Percentiles rank a stretch among this genome's conserved stretches.
phyloP scores from a whole-genome alignment of 2,113 vertebrate genomes.

The Chionis minor region DNA sequence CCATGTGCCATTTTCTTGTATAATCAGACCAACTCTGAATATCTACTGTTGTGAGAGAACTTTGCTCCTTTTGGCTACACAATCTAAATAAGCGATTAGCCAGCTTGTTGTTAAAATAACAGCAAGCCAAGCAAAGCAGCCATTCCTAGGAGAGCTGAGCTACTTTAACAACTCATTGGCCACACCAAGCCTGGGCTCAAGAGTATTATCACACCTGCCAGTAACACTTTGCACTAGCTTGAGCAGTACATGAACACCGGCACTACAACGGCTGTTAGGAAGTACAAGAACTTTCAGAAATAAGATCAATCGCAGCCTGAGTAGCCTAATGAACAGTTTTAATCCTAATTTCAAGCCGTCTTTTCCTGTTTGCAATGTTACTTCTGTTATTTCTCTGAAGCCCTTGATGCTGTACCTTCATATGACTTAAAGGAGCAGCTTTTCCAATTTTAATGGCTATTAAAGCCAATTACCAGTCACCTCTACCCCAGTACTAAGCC shows the following conservation, averaged over 20 bases:
- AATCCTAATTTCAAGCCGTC: not conserved
- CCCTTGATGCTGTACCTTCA: not conserved
- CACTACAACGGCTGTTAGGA: not conserved
- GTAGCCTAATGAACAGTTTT: not conserved
- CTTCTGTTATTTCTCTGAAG: not conserved
- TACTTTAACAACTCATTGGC: not conserved
- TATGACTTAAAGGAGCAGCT: not conserved
- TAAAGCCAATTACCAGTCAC: not conserved
- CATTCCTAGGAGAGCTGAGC: not conserved
- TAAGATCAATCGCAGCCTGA: not conserved
- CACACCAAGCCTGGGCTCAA: not conserved
- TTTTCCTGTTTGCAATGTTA: not conserved
- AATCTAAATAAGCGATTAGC: not conserved
- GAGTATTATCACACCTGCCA: not conserved
- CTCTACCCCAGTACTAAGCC: not conserved
- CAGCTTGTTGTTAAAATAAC: not conserved
- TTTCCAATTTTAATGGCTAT: not conserved
- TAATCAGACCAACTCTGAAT: not conserved
- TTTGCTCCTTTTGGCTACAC: not conserved
- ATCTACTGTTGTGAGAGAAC: not conserved
- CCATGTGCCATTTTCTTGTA: not conserved
- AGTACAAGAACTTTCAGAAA: not conserved
- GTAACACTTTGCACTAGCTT: not conserved
- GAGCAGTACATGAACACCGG: not conserved
- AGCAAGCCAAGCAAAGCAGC: not conserved